These are phyloP conservation scores for Troglohyphantes excavatus DNA, from an alignment of 2,888 invertebrate genomes.

Conservation along the genomic window DNA sequence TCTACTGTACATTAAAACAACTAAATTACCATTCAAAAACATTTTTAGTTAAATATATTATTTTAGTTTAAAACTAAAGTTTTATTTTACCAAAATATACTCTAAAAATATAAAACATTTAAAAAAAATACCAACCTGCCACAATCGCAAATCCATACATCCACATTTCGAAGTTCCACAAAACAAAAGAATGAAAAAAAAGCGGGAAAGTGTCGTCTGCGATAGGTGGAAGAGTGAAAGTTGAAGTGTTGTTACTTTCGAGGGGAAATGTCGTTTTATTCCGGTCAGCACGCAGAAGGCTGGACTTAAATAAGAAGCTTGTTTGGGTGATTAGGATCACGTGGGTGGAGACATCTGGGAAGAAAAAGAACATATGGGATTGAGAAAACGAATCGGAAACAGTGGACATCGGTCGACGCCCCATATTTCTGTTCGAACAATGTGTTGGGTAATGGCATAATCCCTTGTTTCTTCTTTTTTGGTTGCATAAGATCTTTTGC, in stretches of 20 bases:
- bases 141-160: slow-evolving; percentile 2
- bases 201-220: background rate
- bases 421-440: background rate
- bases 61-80: too few species aligned
- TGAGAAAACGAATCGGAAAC: slow-evolving; percentile 31
- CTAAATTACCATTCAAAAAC: too few species aligned
- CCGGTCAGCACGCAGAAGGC: slow-evolving; percentile 20
- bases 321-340: slow-evolving; percentile 42
- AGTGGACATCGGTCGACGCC: slow-evolving; percentile 1
- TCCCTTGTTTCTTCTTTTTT: background rate
- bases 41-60: too few species aligned
- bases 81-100: too few species aligned
- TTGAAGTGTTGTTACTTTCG: slow-evolving; percentile 27
- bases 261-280: background rate
- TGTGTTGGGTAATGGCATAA: slow-evolving; percentile 7
- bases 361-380: slow-evolving; percentile 1
- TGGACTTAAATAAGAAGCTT: slow-evolving; percentile 58
- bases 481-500: background rate
- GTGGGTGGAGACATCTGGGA: slow-evolving; percentile 13
- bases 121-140: slow-evolving; percentile 11
- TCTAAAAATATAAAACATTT: too few species aligned
- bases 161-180: slow-evolving; percentile 31
- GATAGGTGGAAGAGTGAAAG: slow-evolving; percentile 11
- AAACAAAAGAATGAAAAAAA: background rate
- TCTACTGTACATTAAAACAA: too few species aligned